Evolutionary conservation across 1,140 invertebrate genomes (phyloP).

Genomic region (Trichonephila clavata): DNA sequence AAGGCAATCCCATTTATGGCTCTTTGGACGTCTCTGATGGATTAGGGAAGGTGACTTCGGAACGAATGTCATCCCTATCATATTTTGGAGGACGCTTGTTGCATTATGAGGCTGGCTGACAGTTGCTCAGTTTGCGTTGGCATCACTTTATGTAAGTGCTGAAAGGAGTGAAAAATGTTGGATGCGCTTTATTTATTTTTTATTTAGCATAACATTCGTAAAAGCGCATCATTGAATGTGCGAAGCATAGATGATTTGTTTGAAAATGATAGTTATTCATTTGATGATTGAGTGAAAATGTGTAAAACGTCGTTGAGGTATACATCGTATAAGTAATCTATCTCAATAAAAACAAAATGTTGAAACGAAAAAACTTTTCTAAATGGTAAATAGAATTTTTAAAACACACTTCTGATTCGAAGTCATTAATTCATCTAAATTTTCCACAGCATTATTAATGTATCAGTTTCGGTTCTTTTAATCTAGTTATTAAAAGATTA

Average conservation of each 20-base stretch:
- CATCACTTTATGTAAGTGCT: not conserved
- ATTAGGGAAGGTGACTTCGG: conserved; percentile 1
- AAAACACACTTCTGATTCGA: too few species aligned
- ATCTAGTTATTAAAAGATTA: too few species aligned
- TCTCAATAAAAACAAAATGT: too few species aligned
- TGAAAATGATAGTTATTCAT: not conserved
- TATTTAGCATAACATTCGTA: not conserved
- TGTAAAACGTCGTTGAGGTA: too few species aligned
- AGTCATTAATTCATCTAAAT: too few species aligned
- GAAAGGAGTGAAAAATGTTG: conserved; percentile 12
- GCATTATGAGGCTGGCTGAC: not conserved
- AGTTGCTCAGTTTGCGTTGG: not conserved
- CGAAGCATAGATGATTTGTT: not conserved
- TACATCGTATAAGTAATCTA: too few species aligned
- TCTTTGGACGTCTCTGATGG: conserved; percentile 40
- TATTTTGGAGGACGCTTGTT: conserved; percentile 24
- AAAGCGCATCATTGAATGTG: not conserved
- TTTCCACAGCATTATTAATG: too few species aligned
- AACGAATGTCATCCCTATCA: conserved; percentile 27
- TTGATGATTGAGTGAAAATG: too few species aligned
- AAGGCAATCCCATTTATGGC: conserved; percentile 59
- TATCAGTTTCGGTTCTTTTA: too few species aligned
- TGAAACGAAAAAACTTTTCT: too few species aligned
- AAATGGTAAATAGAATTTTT: too few species aligned
- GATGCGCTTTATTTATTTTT: not conserved